These are phyloP conservation scores for Lichenostomus cassidix DNA, from an alignment of 2,113 vertebrate genomes.

Conservation along the genomic window DNA sequence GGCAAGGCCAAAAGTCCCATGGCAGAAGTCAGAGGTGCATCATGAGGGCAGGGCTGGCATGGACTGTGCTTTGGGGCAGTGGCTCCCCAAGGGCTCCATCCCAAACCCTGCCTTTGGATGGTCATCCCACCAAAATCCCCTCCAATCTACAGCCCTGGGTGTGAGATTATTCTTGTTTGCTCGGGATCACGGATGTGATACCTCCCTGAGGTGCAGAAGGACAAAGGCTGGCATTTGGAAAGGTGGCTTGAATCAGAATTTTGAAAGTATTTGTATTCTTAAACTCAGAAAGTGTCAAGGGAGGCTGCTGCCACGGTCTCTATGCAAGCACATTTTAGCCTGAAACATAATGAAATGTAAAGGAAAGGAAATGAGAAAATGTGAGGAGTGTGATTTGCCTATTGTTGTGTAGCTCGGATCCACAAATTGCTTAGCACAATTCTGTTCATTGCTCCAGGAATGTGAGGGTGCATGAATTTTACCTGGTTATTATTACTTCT, in stretches of 20 bases:
- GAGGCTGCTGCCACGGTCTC: neutral
- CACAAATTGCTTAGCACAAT: neutral
- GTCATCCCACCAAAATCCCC: neutral
- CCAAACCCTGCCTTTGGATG: rapidly evolving
- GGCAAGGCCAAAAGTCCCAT: too few species aligned
- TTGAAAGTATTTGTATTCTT: neutral
- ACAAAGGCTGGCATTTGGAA: neutral
- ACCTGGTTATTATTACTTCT: neutral
- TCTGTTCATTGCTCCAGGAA: neutral
- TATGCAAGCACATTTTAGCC: neutral
- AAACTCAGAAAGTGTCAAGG: neutral
- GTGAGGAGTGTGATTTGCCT: neutral
- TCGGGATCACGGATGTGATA: neutral
- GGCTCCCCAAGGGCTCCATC: neutral
- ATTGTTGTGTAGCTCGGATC: neutral
- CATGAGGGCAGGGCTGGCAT: rapidly evolving
- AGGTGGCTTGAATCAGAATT: neutral
- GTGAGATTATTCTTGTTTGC: neutral
- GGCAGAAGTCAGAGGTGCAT: too few species aligned
- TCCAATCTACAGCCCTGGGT: neutral
- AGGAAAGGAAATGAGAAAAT: neutral
- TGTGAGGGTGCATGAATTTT: neutral
- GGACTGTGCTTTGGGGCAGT: rapidly evolving
- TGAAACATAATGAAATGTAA: neutral
- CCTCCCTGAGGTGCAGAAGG: neutral